A percentile compares a stretch with the other conserved stretches of the same genome.
phyloP scores from a whole-genome alignment of 2,888 invertebrate genomes.

The Mimachlamys varia region DNA sequence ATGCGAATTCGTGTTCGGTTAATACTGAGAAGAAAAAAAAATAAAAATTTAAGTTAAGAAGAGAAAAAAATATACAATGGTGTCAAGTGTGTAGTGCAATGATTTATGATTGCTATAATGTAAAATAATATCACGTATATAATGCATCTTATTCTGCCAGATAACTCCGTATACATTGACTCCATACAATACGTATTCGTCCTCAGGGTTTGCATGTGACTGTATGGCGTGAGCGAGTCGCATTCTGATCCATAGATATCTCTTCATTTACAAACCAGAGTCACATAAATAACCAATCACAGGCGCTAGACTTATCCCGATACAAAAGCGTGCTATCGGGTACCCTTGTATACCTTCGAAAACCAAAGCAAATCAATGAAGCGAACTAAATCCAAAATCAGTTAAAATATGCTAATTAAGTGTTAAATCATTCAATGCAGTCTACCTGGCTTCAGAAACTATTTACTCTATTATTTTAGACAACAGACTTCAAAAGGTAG shows the following conservation, averaged over 20 bases:
- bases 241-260: background rate
- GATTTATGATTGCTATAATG: constrained; percentile 3
- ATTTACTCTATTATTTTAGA: constrained; percentile 18
- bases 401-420: constrained; percentile 29
- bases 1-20: background rate
- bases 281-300: constrained; percentile 18
- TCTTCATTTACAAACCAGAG: background rate
- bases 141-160: background rate
- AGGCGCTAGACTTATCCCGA: constrained; percentile 3
- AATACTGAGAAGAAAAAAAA: background rate
- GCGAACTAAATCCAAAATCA: constrained; percentile 25
- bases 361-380: constrained; percentile 23
- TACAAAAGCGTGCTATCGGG: background rate
- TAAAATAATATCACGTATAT: constrained; percentile 17
- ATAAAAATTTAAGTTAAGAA: background rate
- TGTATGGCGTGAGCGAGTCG: background rate
- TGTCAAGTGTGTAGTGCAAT: background rate
- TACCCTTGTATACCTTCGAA: background rate
- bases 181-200: background rate
- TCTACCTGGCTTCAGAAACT: background rate
- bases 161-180: background rate
- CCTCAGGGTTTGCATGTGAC: background rate
- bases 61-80: background rate
- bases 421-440: background rate
- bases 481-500: constrained; percentile 27